Conservation (phyloP, 2,797 vertebrate genomes). For the Xerus rutilus region DNA sequence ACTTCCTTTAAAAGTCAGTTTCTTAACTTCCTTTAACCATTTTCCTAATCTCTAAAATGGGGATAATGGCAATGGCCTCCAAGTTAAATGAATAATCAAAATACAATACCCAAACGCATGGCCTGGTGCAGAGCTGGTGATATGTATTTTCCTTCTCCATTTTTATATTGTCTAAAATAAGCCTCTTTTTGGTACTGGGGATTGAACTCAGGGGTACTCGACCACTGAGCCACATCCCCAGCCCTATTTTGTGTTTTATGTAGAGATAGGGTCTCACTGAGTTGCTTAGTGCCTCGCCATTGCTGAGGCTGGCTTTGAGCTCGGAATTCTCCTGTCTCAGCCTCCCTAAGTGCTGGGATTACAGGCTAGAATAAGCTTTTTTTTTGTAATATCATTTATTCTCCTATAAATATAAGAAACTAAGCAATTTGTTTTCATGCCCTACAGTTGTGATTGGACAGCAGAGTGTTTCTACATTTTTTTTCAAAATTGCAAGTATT, state of each 20-base stretch:
- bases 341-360: too few species aligned
- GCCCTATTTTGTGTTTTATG: too few species aligned
- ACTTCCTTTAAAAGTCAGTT: background rate
- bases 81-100: slow-evolving; percentile 40
- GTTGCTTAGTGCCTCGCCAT: too few species aligned
- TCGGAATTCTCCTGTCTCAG: too few species aligned
- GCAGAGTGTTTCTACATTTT: background rate
- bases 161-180: slow-evolving; percentile 41
- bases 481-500: background rate
- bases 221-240: too few species aligned
- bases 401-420: slow-evolving; percentile 57
- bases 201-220: too few species aligned
- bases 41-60: slow-evolving; percentile 43
- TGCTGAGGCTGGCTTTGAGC: too few species aligned
- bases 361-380: background rate
- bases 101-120: background rate
- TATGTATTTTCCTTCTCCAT: background rate
- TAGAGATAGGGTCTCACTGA: too few species aligned
- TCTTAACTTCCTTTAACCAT: background rate
- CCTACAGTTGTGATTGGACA: slow-evolving; percentile 28
- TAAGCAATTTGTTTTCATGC: slow-evolving; percentile 28
- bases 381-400: slow-evolving; percentile 40
- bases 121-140: background rate
- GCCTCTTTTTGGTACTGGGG: too few species aligned
- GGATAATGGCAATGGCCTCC: background rate